Percentiles rank a stretch among this genome's conserved stretches.
These are phyloP conservation scores for Leptodactylus fallax DNA, from an alignment of 2,797 vertebrate genomes.

Conservation along the genomic window DNA sequence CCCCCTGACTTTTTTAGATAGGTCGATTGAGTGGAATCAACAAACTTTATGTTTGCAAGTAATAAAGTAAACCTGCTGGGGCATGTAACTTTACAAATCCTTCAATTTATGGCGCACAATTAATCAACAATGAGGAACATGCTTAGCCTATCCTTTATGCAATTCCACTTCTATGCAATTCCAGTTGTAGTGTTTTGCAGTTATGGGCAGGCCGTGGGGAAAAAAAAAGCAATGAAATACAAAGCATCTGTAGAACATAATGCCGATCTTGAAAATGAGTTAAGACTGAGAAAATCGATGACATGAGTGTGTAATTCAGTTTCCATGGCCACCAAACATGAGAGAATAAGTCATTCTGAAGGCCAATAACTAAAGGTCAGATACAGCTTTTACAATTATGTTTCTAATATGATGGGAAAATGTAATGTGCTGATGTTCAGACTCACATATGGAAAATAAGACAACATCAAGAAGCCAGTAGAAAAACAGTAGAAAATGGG, in stretches of 20 bases:
- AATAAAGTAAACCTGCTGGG: slow-evolving; percentile 72
- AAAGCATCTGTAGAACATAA: slow-evolving; percentile 67
- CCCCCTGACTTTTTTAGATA: slow-evolving; percentile 17
- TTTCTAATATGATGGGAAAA: slow-evolving; percentile 51
- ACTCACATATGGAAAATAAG: slow-evolving; percentile 22
- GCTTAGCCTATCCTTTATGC: slow-evolving; percentile 70
- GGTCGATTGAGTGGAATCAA: slow-evolving; percentile 31
- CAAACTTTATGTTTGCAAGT: slow-evolving; percentile 70
- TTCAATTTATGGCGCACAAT: slow-evolving; percentile 68
- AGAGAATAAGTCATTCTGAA: slow-evolving; percentile 49
- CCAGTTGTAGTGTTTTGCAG: slow-evolving; percentile 48
- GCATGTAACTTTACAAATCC: slow-evolving; percentile 75
- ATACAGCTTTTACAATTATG: slow-evolving; percentile 53
- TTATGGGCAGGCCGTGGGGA: slow-evolving; percentile 43
- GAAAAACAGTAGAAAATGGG: not conserved
- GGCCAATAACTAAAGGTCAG: slow-evolving; percentile 49
- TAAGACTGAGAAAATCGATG: slow-evolving; percentile 61
- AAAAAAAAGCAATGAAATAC: slow-evolving; percentile 63
- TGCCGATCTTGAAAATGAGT: slow-evolving; percentile 60
- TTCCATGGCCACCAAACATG: slow-evolving; percentile 55
- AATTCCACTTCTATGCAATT: slow-evolving; percentile 64
- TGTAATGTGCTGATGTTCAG: slow-evolving; percentile 32
- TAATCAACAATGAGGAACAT: slow-evolving; percentile 71
- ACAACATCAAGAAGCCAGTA: not conserved
- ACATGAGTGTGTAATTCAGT: slow-evolving; percentile 55